phyloP scores from a whole-genome alignment of 2,113 vertebrate genomes.

The Sylvicapra grimmia region DNA sequence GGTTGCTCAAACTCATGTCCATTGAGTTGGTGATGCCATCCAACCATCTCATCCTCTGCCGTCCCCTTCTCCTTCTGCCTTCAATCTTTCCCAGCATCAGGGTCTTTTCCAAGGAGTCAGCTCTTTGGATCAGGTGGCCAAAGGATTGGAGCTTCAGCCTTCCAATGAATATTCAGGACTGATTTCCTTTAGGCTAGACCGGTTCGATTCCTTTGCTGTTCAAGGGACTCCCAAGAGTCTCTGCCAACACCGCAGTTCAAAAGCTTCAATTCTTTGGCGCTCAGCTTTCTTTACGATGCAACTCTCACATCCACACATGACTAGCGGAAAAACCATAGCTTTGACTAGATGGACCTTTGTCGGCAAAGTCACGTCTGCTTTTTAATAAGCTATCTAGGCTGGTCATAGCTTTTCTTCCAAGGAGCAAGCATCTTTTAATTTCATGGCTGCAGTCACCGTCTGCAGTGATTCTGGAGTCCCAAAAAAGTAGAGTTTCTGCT shows the following conservation, averaged over 20 bases:
- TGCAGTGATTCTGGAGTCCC: neutral
- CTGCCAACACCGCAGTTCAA: neutral
- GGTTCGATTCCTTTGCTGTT: neutral
- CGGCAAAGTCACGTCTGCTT: neutral
- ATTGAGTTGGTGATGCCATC: neutral
- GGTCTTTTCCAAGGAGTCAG: neutral
- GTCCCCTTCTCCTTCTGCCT: neutral
- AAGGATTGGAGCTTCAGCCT: neutral
- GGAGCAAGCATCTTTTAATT: neutral
- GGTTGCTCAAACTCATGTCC: neutral
- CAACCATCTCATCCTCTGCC: neutral
- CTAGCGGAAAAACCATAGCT: neutral
- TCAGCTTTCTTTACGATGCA: neutral
- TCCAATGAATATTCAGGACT: neutral
- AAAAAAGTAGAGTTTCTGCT: neutral
- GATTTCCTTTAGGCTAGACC: neutral
- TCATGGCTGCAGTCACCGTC: neutral
- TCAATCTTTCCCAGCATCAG: neutral
- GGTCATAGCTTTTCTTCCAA: neutral
- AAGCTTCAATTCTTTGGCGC: neutral
- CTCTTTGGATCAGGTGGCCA: neutral
- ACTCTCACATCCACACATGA: neutral
- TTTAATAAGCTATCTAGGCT: neutral
- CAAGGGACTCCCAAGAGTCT: neutral
- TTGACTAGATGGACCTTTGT: neutral